A percentile compares a stretch with the other conserved stretches of the same genome.
These are phyloP conservation scores for Helicoverpa assulta DNA, from an alignment of 2,888 invertebrate species.

Conservation along the genomic window DNA sequence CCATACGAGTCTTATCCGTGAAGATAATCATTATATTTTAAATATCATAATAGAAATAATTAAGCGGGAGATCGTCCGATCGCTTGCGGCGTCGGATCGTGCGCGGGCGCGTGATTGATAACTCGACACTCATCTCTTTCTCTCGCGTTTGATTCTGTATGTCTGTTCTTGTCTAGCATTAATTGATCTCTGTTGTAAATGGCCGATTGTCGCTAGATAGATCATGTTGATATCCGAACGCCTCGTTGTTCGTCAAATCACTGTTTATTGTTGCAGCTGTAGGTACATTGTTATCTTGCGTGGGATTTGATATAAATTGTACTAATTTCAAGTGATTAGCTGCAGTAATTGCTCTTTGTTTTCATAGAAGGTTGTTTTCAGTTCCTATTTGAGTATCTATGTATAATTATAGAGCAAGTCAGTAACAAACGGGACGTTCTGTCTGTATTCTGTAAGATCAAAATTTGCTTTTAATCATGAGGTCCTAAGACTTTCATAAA, in stretches of 20 bases:
- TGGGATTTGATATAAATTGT: constrained; percentile 37
- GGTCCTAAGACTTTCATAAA: too few species aligned
- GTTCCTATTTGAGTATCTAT: neutral
- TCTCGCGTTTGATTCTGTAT: constrained; percentile 53
- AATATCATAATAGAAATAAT: constrained; percentile 90
- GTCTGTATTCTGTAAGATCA: too few species aligned
- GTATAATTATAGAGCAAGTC: too few species aligned
- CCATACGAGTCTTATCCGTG: constrained; percentile 74
- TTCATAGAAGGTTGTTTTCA: constrained; percentile 4
- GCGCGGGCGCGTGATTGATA: constrained; percentile 89
- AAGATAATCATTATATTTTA: constrained; percentile 85
- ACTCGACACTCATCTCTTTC: constrained; percentile 76
- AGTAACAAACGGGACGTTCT: too few species aligned
- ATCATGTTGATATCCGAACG: constrained; percentile 81
- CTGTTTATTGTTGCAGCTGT: constrained; percentile 68
- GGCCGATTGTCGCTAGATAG: constrained; percentile 86
- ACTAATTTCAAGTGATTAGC: constrained; percentile 20
- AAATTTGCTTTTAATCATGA: too few species aligned
- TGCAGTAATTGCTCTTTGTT: constrained; percentile 20
- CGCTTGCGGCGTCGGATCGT: constrained; percentile 84
- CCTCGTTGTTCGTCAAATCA: constrained; percentile 82
- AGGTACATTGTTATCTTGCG: constrained; percentile 33
- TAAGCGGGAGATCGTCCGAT: constrained; percentile 85
- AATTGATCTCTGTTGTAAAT: constrained; percentile 86
- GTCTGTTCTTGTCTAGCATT: constrained; percentile 78